Base-by-base conservation (phyloP, 1,140 invertebrate genomes). In the Acyrthosiphon pisum region DNA sequence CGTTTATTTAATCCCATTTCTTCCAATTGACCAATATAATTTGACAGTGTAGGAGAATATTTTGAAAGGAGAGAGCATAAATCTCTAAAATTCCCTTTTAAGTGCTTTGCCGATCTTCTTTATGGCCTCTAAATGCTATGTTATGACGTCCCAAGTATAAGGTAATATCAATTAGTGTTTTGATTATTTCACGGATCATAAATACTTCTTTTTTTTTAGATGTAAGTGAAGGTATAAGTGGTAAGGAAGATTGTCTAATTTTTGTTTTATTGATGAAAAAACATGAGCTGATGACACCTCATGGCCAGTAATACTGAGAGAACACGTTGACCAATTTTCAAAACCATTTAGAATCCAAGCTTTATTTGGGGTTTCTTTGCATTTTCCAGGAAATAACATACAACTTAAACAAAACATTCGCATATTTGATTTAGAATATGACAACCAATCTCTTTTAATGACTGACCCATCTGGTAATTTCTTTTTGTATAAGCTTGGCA, bases 381-480 rank as follows among this genome's bases (percentile, higher is more conserved):
- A 37, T 41, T 41, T 84, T 84, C 81, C 81, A 41, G 81, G 37
- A 84, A 83, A 83, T 83, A 41, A 41, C 23, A 83, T 44, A 30
- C 37, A 84, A 84, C 20, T 18, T 84, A 84, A 44, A 84, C 41
- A 84, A 44, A 44, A 84, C 37, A 84, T 23, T 9, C 37, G 6
- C 26, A n/a, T 84, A 23, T 84, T 84, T 35, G 76, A 81, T 81
- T 81, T 81, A 37, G 81, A 44, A 84, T 26, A 84, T 84, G 81
- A 84, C 22, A 84, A 23, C 81, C 81, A 84, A 84, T 84, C 81
- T 84, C 81, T 84, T 44, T 23, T 84, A 44, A 41, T 84, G 6
- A 84, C 81, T 84, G 81, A 84, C 7, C 81, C 81, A 84, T 84
- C 81, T 37, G 37, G 26, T n/a, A 84, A 84, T 44, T 44, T 84